Conservation (phyloP, 1,140 invertebrate genomes). For the Drosophila auraria region DNA sequence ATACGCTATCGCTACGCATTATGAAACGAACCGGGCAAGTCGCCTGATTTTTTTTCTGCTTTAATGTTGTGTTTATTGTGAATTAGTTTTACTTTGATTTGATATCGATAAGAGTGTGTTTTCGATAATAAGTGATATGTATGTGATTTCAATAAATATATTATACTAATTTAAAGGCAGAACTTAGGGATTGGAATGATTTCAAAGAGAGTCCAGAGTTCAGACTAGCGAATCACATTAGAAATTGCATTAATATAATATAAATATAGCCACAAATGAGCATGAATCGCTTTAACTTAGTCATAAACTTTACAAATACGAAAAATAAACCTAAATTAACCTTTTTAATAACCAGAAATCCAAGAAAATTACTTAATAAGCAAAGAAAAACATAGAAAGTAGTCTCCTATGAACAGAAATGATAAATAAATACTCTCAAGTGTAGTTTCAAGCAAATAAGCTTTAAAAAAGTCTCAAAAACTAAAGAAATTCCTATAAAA, state of each 20-base stretch:
- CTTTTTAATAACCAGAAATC: background rate
- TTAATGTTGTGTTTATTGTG: slow-evolving; percentile 11
- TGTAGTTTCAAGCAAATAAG: background rate
- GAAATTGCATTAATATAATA: background rate
- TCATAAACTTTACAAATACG: background rate
- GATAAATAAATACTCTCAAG: too few species aligned
- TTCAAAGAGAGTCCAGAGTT: background rate
- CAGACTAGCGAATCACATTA: background rate
- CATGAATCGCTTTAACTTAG: background rate
- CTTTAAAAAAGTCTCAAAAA: background rate
- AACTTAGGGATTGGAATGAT: too few species aligned
- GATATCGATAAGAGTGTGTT: background rate
- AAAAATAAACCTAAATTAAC: background rate
- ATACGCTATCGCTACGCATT: slow-evolving; percentile 40
- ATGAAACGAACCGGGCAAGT: slow-evolving; percentile 31
- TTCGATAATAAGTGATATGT: too few species aligned
- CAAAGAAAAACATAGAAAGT: too few species aligned
- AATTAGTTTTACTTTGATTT: slow-evolving; percentile 7
- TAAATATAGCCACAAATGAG: background rate
- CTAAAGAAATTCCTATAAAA: background rate
- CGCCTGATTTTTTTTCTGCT: slow-evolving; percentile 28
- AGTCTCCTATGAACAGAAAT: too few species aligned
- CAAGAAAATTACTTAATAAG: too few species aligned
- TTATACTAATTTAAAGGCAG: background rate
- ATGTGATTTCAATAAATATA: background rate